Percentiles rank a stretch among this genome's conserved stretches.
phyloP scores from a whole-genome alignment of 2,797 vertebrate species.

The Chaetophractus vellerosus region DNA sequence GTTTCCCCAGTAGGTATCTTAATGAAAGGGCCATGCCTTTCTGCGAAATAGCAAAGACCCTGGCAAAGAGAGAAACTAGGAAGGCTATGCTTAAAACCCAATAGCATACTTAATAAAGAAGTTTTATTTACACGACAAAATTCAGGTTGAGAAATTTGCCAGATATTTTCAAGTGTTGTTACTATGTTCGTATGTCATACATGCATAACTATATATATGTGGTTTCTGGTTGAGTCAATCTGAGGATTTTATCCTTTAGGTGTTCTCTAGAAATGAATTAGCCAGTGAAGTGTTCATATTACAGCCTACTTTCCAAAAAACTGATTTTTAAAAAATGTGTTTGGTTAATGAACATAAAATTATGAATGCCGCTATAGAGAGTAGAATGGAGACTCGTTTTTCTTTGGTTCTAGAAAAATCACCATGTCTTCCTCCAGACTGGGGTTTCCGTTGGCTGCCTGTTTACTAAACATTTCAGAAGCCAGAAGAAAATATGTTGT shows the following conservation, averaged over 20 bases:
- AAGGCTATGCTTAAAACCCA: neutral
- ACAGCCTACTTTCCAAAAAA: constrained; percentile 27
- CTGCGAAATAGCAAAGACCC: neutral
- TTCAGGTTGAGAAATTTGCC: neutral
- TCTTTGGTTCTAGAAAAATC: constrained; percentile 69
- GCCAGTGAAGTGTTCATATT: neutral
- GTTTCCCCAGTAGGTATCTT: constrained; percentile 41
- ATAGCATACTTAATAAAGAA: neutral
- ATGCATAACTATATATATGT: neutral
- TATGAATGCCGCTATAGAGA: constrained; percentile 3
- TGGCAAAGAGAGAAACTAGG: neutral
- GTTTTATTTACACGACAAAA: neutral
- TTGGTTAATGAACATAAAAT: constrained; percentile 8
- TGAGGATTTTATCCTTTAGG: neutral
- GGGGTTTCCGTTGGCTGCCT: constrained; percentile 89
- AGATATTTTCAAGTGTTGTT: neutral
- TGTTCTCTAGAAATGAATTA: neutral
- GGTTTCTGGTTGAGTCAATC: neutral
- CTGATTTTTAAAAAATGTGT: neutral
- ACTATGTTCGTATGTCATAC: neutral
- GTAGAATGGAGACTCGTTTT: constrained; percentile 11
- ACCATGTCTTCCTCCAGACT: constrained; percentile 77
- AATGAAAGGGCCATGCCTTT: neutral
- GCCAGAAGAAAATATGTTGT: constrained; percentile 91
- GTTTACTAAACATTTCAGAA: constrained; percentile 93